A percentile compares a stretch with the other conserved stretches of the same genome.
Conservation (phyloP, 2,888 invertebrate species). For the Hymenopus coronatus region DNA sequence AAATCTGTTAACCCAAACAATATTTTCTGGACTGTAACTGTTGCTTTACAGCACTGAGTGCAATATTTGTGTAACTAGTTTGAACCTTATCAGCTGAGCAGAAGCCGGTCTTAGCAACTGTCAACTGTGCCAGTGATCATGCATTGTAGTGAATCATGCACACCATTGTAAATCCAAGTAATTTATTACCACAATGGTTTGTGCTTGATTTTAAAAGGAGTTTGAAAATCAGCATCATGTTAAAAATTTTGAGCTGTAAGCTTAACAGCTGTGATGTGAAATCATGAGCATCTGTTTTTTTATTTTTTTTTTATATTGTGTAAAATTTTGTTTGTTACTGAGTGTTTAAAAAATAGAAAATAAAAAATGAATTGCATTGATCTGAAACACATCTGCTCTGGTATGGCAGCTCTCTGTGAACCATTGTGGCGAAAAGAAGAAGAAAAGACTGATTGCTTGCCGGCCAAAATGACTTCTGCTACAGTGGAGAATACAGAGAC, state of each 20-base stretch:
- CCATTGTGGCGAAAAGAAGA: slow-evolving; percentile 14
- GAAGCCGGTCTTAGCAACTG: not conserved
- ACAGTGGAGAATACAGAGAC: slow-evolving; percentile 47
- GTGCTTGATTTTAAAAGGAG: not conserved
- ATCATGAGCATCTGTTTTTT: not conserved
- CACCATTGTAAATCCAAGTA: not conserved
- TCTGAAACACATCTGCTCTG: slow-evolving; percentile 23
- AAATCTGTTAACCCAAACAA: not conserved
- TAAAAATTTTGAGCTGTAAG: too few species aligned
- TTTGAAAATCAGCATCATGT: too few species aligned
- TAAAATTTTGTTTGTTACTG: not conserved
- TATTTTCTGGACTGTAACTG: not conserved
- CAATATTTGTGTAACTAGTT: not conserved
- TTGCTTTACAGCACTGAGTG: not conserved
- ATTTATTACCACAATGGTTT: not conserved
- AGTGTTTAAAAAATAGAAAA: not conserved
- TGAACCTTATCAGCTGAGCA: not conserved
- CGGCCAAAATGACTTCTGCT: slow-evolving; percentile 32
- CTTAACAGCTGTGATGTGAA: not conserved
- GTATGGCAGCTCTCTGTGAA: slow-evolving; percentile 21
- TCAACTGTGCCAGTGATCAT: not conserved
- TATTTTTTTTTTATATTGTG: not conserved
- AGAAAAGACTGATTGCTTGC: slow-evolving; percentile 3
- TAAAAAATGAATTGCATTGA: slow-evolving; percentile 4
- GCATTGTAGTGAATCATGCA: not conserved